Base-by-base conservation (phyloP, 2,113 vertebrate species). In the Cottus gobio region DNA sequence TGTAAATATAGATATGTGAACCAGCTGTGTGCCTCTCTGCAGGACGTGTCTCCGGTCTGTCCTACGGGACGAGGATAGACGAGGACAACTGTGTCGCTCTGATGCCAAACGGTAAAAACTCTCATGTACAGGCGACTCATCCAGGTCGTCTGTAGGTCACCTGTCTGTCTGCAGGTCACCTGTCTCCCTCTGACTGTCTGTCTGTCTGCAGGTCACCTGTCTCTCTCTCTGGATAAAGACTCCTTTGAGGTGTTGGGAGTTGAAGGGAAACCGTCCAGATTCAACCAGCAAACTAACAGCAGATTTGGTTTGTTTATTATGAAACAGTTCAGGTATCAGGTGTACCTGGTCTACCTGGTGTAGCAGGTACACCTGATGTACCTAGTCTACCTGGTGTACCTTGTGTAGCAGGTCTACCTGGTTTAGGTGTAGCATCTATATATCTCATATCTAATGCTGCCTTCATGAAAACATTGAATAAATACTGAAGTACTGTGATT, bases 181-280 rank as follows among this genome's bases (percentile, higher is more conserved):
- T 34, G 12, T 64, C 42, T 60, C 15, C 7, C 26, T 39, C 16
- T 68, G 36, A 36, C 46, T 50, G 46, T 50, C 46, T 71, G 5
- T 37, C 22, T 80, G 30, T 64, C n/a, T 75, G 26, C 82, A 99
- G 98, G 97, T 77, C 96, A 93, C 56, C 92, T 99, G 74, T 93
- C 96, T 89, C 88, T 99, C 6, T 98, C 97, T 36, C 92, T 99
- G 87, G 95, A 97, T 85, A 99, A 98, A 87, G 97, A 99, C 88
- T 97, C 97, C 0, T 99, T 97, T 0, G 96, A 99, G 90, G 88
- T 96, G 36, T 93, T 97, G 89, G 98, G 98, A 39, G 88, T 98
- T 36, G 96, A 99, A 52, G 98, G 97, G 50, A 92, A 20, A 66
- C 95, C 95, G 3, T 98, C 97, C 37, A 92, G 31, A 20, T 98